These are phyloP conservation scores for Malurus leucopterus DNA, from an alignment of 2,797 vertebrate species.

Conservation along the genomic window DNA sequence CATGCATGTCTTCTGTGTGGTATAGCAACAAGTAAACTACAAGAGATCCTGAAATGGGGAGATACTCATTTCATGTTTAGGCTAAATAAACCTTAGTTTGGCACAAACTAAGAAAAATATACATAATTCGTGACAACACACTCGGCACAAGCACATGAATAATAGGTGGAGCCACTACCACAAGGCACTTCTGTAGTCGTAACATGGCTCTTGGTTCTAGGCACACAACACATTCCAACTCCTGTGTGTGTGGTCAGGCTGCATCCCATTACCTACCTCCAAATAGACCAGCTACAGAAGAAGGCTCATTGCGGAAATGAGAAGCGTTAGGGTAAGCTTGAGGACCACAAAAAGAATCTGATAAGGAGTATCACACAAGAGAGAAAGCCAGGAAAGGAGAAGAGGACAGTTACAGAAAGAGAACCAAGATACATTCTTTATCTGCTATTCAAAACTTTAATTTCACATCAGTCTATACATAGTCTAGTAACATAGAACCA, in stretches of 20 bases:
- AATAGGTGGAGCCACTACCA: not conserved
- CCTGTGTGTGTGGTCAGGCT: not conserved
- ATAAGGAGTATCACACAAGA: constrained; percentile 65
- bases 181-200: not conserved
- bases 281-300: constrained; percentile 87
- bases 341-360: constrained; percentile 90
- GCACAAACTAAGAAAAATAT: not conserved
- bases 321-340: constrained; percentile 85
- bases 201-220: not conserved
- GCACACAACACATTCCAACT: not conserved
- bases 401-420: constrained; percentile 66
- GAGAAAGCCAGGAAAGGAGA: constrained; percentile 69
- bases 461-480: not conserved
- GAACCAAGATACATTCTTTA: constrained; percentile 16
- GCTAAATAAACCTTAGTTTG: not conserved
- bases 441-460: not conserved
- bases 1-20: not conserved
- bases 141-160: not conserved
- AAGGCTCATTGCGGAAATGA: constrained; percentile 83
- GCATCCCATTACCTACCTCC: constrained; percentile 77
- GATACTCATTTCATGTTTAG: constrained; percentile 34
- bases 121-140: not conserved
- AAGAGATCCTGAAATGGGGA: constrained; percentile 36
- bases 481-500: constrained; percentile 13
- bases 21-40: not conserved